Base-by-base conservation (phyloP, 2,113 vertebrate genomes). In the Leucopsar rothschildi region DNA sequence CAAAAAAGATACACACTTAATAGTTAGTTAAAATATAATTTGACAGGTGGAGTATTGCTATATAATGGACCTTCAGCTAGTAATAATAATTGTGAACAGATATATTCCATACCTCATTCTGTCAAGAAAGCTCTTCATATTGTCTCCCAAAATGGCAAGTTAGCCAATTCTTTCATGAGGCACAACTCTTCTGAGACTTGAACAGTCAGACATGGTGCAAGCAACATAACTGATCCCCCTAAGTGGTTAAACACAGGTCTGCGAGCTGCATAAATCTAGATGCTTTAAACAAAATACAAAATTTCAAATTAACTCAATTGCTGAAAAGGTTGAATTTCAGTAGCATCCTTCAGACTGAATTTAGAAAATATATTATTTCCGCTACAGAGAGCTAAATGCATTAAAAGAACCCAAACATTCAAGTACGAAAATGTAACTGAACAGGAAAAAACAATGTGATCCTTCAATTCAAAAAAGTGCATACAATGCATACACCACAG, bases 291-390 rank as follows among this genome's bases (percentile, higher is more conserved):
- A 89, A 89, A 95, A 45, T 45, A 8, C 4, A 31, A 76, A 49
- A 89, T 79, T 92, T 92, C 49, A 64, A 89, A 69, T 78, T 68
- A 68, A 65, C 5, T 47, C 44, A 79, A 2, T 52, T 84, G 31
- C 24, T 71, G 17, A 86, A 91, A 91, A 63, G 23, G 2, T 78
- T 88, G 83, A 50, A 81, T 78, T 87, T 81, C 45, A 64, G 50
- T 31, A 75, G 4, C 25, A 82, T 5, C 50, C 25, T 60, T 89
- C 61, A 81, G 24, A 84, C 5, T 2, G 1, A 78, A 71, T 53
- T 92, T 83, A 75, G 61, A 82, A 90, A 91, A 83, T 24, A 71
- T 85, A 82, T 82, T 86, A 76, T 76, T 95, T 91, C 29, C 61
- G 63, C 29, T 52, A 20, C 40, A 69, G 65, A 90, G 20, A 82